Evolutionary conservation across 2,797 vertebrate species (phyloP), one percentile per base, ranked within the genome.

Genomic region (Centroberyx gerrardi): DNA sequence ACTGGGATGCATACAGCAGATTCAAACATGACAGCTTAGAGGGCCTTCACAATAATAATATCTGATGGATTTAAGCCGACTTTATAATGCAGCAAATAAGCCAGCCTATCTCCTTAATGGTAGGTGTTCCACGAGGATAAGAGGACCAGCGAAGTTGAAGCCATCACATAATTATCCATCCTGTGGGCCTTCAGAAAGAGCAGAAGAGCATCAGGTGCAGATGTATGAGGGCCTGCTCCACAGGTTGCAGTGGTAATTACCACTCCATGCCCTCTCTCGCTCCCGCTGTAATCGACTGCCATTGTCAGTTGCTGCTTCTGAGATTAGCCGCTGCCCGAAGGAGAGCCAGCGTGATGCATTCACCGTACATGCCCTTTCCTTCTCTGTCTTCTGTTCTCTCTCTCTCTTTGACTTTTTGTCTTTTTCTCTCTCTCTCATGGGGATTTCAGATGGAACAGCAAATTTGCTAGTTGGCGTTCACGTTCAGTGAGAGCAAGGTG

Each of bases 201-300:
- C 74, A 40, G 54, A 55, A 55, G 63, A 78, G 72, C 74, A 58
- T 74, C 62, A 33, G 76, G 69, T 51, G 66, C 62, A 31, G 67
- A 78, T 68, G 73, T 87, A 51, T 36, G 75, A 87, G 63, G 80
- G 58, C 62, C 62, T 31, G 40, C 89, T 78, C 88, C 72, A 46
- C 64, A 72, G 86, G 89, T 85, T 28, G 28, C 72, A 22, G 67
- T 27, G 63, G 78, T 91, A 90, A 93, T 93, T 88, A 89, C 80
- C 59, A 14, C 80, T 86, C 64, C 68, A 62, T 61, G 83, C 80
- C 67, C 69, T 28, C 64, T 85, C 80, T 82, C 27, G 8, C 62
- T 78, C 40, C n/a, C 3, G 10, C 67, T 72, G 83, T 90, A 80
- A 92, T 93, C 86, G 86, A n/a, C 62, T 38, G 64, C 68, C 53